Evolutionary conservation across 2,797 vertebrate species (phyloP), one percentile per base, ranked within the genome.

Genomic region (Graptemys geographica): DNA sequence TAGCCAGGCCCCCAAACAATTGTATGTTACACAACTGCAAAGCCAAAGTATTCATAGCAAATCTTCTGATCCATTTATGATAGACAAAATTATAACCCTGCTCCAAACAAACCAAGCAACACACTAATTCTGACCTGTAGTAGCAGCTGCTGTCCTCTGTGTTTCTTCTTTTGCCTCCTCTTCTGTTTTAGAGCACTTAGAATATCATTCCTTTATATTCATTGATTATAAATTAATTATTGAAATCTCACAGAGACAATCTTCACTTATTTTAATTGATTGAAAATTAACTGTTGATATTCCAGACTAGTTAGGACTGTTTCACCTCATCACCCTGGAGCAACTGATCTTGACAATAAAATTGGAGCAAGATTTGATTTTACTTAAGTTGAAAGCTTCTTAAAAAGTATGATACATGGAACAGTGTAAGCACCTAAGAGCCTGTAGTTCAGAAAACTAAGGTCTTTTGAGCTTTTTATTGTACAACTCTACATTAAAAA

Each of bases 211-310:
- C 85, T 95, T 93, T 23, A 92, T 89, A 19, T 91, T 95, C 74
- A 80, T 83, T 1, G 3, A 92, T 94, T 84, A 95, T 74, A 95
- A 96, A 95, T 92, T 94, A 94, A 84, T 96, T 93, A 84, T 25
- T 87, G 74, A 21, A 87, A 78, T 90, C 47, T 86, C 55, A 65
- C 95, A 69, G 55, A 87, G 93, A 87, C 2, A 1, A 3, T 51
- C 13, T 91, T 47, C 76, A 76, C 11, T 87, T 94, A 31, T 90
- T 84, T 27, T 95, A 44, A 90, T 83, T 91, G 88, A 88, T 92
- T 95, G 91, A 82, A 95, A 93, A 94, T 92, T 91, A 91, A 92
- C 65, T 83, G 87, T 8, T 89, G 76, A 92, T 62, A 93, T 92
- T 95, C 95, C 83, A 90, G 52, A 6, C 15, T 87, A 72, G 9